phyloP scores from a whole-genome alignment of 1,140 invertebrate genomes.

The Hydropsyche tenuis region DNA sequence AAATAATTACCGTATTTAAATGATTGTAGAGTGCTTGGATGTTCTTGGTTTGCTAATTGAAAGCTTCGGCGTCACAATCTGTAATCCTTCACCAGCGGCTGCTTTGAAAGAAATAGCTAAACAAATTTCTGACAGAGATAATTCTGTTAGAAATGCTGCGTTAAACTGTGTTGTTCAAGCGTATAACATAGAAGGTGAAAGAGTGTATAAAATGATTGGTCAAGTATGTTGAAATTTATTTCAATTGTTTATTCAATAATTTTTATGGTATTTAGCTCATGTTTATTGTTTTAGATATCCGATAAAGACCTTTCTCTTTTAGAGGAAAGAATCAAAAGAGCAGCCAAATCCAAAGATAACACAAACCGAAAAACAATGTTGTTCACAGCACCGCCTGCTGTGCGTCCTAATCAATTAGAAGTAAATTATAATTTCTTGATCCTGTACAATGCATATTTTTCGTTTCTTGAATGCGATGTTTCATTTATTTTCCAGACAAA shows the following conservation, averaged over 20 bases:
- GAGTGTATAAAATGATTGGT: constrained; percentile 90
- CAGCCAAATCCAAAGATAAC: constrained; percentile 73
- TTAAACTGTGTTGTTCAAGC: constrained; percentile 92
- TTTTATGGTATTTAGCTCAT: neutral
- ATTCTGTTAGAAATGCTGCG: constrained; percentile 93
- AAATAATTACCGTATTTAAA: no score
- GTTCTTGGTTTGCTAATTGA: constrained; percentile 88
- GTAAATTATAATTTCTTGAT: constrained; percentile 38
- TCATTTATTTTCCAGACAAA: constrained; percentile 29
- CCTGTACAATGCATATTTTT: neutral
- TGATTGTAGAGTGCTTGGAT: constrained; percentile 84
- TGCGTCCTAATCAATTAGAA: constrained; percentile 57
- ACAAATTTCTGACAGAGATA: constrained; percentile 95
- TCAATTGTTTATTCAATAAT: neutral
- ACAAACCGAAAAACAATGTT: constrained; percentile 56
- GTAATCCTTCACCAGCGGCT: constrained; percentile 75
- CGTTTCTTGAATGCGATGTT: neutral
- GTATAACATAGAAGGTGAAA: constrained; percentile 89
- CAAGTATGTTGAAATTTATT: constrained; percentile 65
- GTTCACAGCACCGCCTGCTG: constrained; percentile 55
- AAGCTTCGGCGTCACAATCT: constrained; percentile 83
- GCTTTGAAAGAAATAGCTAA: constrained; percentile 92
- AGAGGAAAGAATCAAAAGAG: constrained; percentile 93
- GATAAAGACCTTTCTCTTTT: constrained; percentile 94
- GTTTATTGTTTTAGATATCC: constrained; percentile 68